Evolutionary conservation across 2,797 vertebrate species (phyloP).

Genomic region (Prunella strophiata): DNA sequence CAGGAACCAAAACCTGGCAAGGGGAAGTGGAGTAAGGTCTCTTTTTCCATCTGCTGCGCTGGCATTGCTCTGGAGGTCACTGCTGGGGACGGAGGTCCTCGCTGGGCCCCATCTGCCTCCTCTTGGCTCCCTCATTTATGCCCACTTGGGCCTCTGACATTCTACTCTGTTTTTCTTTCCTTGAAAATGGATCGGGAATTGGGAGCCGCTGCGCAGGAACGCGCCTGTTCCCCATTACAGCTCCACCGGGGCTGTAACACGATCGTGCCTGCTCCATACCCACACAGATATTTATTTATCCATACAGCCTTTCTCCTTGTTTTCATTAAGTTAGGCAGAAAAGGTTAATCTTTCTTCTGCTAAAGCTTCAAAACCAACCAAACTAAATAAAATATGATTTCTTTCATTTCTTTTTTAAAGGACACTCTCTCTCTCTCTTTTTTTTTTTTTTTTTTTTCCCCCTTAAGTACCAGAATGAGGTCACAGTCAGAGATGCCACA

Average conservation of each 20-base stretch:
- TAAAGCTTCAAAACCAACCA: constrained; percentile 67
- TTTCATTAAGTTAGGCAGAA: constrained; percentile 72
- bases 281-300: constrained; percentile 76
- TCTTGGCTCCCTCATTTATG: constrained; percentile 18
- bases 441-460: rapidly evolving
- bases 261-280: constrained; percentile 73
- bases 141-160: constrained; percentile 68
- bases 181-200: constrained; percentile 77
- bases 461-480: constrained; percentile 69
- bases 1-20: constrained; percentile 33
- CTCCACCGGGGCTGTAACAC: constrained; percentile 79
- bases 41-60: constrained; percentile 9
- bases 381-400: constrained; percentile 59
- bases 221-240: constrained; percentile 80
- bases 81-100: neutral
- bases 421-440: constrained; percentile 7
- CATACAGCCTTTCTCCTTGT: constrained; percentile 68
- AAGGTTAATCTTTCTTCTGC: constrained; percentile 68
- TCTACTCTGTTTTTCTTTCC: constrained; percentile 77
- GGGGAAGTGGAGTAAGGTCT: constrained; percentile 13
- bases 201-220: constrained; percentile 73
- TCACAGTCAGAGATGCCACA: constrained; percentile 74
- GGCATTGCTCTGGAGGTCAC: constrained; percentile 31
- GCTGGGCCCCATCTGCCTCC: constrained; percentile 40
- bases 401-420: constrained; percentile 62